A percentile compares a stretch with the other conserved stretches of the same genome.
phyloP scores from a whole-genome alignment of 2,888 invertebrate genomes.

The Limenitis camilla region DNA sequence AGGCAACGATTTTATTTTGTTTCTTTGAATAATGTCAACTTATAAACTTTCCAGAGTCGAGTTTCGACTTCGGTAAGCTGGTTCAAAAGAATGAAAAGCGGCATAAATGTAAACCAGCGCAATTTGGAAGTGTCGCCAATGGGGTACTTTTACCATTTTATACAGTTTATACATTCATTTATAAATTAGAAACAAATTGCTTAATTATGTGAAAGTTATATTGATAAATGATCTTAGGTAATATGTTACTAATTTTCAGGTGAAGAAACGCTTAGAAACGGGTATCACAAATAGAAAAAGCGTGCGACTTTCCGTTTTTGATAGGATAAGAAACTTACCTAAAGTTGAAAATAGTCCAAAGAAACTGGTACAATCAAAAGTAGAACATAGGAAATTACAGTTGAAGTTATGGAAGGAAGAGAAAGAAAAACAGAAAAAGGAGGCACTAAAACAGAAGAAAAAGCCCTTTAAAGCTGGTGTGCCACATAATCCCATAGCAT shows the following conservation, averaged over 20 bases:
- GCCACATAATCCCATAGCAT: slow-evolving; percentile 40
- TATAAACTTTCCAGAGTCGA: slow-evolving; percentile 43
- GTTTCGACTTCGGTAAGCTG: slow-evolving; percentile 50
- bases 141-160: slow-evolving; percentile 44
- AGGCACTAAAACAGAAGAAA: slow-evolving; percentile 44
- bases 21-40: no score
- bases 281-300: slow-evolving; percentile 45
- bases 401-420: slow-evolving; percentile 62
- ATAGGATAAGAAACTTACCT: slow-evolving; percentile 45
- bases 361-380: slow-evolving; percentile 30
- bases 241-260: slow-evolving; percentile 36
- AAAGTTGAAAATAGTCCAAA: slow-evolving; percentile 32
- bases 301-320: slow-evolving; percentile 45
- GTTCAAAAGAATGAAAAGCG: slow-evolving; percentile 48
- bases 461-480: slow-evolving; percentile 58
- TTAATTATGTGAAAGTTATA: slow-evolving; percentile 7
- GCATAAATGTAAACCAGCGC: slow-evolving; percentile 52
- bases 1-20: no score
- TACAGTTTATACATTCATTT: background rate
- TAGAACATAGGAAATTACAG: slow-evolving; percentile 46
- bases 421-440: slow-evolving; percentile 53
- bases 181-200: background rate
- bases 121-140: slow-evolving; percentile 49
- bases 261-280: slow-evolving; percentile 44
- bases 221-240: background rate